Base-by-base conservation (phyloP, 2,797 vertebrate genomes). In the Typhlichthys eigenmanni region DNA sequence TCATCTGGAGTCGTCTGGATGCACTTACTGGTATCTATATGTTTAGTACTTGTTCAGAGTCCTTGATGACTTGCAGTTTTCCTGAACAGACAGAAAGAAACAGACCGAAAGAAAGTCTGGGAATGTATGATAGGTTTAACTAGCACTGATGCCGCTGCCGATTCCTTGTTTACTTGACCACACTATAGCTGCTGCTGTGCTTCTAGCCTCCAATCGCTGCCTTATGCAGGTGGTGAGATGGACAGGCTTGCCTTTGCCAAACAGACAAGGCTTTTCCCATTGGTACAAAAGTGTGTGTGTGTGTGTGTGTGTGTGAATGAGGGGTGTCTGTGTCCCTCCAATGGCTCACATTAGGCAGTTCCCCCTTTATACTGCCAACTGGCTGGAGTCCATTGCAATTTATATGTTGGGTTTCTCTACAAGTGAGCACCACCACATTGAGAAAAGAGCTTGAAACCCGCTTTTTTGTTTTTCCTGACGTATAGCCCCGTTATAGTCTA, bases 271-370 rank as follows among this genome's bases (percentile, higher is more conserved):
- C 80, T 78, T 34, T 63, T 3, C 47, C 47, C 12, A 12, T 14
- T 14, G 12, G 29, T 47, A 67, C 75, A 62, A 55, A 38, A 55
- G 51, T 24, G 24, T 24, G 24, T 24, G 24, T 29, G 24, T 24
- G 24, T 29, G 24, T 24, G 24, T 29, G 24, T 29, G 24, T 29
- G 4, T 29, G 24, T 29, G 24, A 29, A 29, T 4, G 68, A 55
- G 60, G 67, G 68, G 65, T 75, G 72, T 78, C 70, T 84, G 85
- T 82, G 64, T 79, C 80, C 84, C 88, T 85, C 88, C 76, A 81
- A 83, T 84, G 83, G 88, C 87, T 91, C 84, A 69, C 86, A 83
- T 89, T 89, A 92, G 91, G 88, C 86, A 89, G 75, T 89, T 90
- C 82, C 83, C 71, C 70, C 76, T 78, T 64, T 60, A 71, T 80